Conservation (phyloP, 2,797 vertebrate species). For the Leuciscus waleckii region DNA sequence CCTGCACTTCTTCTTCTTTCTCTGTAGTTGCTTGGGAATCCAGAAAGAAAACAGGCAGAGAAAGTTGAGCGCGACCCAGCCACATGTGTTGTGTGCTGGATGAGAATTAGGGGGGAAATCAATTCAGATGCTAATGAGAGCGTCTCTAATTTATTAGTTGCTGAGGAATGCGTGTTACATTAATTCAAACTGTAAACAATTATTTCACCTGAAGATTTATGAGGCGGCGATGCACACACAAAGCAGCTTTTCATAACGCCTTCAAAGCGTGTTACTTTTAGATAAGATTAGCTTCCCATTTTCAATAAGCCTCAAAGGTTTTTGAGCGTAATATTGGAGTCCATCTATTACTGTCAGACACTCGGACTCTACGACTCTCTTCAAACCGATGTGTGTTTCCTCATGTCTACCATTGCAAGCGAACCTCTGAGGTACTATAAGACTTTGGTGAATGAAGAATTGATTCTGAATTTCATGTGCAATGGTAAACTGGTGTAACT, state of each 20-base stretch:
- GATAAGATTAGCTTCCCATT: slow-evolving; percentile 64
- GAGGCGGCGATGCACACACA: slow-evolving; percentile 67
- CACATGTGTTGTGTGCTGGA: slow-evolving; percentile 58
- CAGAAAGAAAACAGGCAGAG: slow-evolving; percentile 14
- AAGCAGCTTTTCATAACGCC: slow-evolving; percentile 63
- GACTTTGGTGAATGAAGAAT: slow-evolving; percentile 58
- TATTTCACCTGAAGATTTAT: slow-evolving; percentile 93
- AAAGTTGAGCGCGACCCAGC: slow-evolving; percentile 38
- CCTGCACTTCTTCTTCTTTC: slow-evolving; percentile 16
- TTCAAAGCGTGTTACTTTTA: slow-evolving; percentile 60
- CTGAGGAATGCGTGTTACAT: slow-evolving; percentile 84
- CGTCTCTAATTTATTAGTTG: slow-evolving; percentile 91
- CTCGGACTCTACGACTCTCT: slow-evolving; percentile 37
- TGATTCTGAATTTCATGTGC: slow-evolving; percentile 56
- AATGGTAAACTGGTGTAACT: slow-evolving; percentile 44
- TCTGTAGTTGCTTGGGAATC: slow-evolving; percentile 38
- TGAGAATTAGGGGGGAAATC: slow-evolving; percentile 87
- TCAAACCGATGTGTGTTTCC: slow-evolving; percentile 53
- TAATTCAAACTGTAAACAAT: slow-evolving; percentile 89
- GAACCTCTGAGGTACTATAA: slow-evolving; percentile 52
- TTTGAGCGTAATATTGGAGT: slow-evolving; percentile 58
- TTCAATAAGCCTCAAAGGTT: slow-evolving; percentile 59
- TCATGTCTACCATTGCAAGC: slow-evolving; percentile 39
- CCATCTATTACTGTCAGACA: slow-evolving; percentile 61
- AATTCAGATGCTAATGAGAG: slow-evolving; percentile 90